Conservation (phyloP, 2,797 vertebrate genomes). For the Sebastes flavidus region DNA sequence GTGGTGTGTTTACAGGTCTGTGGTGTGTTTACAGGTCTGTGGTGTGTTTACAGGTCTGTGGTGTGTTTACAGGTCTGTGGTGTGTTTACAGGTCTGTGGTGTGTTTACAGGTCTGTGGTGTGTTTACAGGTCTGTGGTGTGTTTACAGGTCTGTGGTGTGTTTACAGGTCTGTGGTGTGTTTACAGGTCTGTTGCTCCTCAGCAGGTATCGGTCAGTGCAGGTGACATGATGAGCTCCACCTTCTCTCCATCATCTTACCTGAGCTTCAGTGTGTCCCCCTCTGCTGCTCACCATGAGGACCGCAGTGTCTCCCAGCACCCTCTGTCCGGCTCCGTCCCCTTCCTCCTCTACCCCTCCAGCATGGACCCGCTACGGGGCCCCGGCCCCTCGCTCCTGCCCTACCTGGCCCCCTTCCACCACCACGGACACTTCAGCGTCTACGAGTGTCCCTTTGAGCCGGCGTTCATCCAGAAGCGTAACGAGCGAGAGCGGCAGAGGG, state of each 20-base stretch:
- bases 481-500: conserved; percentile 87
- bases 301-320: conserved; percentile 19
- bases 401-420: conserved; percentile 81
- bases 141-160: too few relatives aligned
- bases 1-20: too few relatives aligned
- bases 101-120: too few relatives aligned
- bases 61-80: neutral
- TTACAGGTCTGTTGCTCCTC: neutral
- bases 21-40: too few relatives aligned
- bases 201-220: neutral
- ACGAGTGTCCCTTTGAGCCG: conserved; percentile 85
- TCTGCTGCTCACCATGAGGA: conserved; percentile 67
- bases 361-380: conserved; percentile 72
- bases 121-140: too few relatives aligned
- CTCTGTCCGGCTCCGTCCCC: conserved; percentile 60
- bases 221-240: conserved; percentile 74
- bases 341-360: conserved; percentile 77
- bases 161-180: too few relatives aligned
- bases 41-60: too few relatives aligned
- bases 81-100: too few relatives aligned
- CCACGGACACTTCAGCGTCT: conserved; percentile 78
- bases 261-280: conserved; percentile 68
- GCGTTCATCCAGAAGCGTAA: conserved; percentile 90
- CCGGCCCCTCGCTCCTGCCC: conserved; percentile 67
- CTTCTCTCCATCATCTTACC: conserved; percentile 63